Base-by-base conservation (phyloP, 2,113 vertebrate genomes). In the Barbus barbus region DNA sequence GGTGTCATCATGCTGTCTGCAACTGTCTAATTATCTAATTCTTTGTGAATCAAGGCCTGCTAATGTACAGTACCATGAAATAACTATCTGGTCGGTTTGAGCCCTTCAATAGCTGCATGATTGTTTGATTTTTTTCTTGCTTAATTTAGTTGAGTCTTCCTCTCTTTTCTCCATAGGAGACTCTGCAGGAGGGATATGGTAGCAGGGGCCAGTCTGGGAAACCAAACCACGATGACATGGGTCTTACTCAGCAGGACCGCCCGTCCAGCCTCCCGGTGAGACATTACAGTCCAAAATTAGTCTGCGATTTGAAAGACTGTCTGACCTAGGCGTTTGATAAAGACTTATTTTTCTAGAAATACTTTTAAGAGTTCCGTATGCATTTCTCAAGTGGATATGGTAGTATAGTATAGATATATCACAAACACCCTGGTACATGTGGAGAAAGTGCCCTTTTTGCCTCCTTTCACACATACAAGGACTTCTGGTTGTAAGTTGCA, bases 251-350 rank as follows among this genome's bases (percentile, higher is more conserved):
- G 89, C 97, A 97, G 92, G 97, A 98, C 87, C 95, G 96, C 87
- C 97, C 97, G 26, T 98, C 96, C 1, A 98, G 96, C 73, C 95
- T 98, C 91, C 97, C 97, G 92, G 97, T 98, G 93, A 97, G 97
- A 92, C 63, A 76, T 41, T 41, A 31, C 58, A 28, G 22, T 51
- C 7, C 11, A 13, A 60, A 36, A 78, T 78, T 60, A 36, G 16
- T 58, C 53, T 38, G 75, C 58, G 53, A 75, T 48, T 73, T 73
- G 14, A 24, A n/a, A 16, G 67, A 71, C 20, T 1, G 33, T 6
- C 33, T n/a, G 9, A 20, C 67, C 4, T n/a, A 67, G 31, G 63
- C 20, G 63, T 67, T 67, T 18, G 18, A 36, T 36, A 22, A 69
- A 11, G 3, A 36, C 31, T 69, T 36, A 5, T 33, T 36, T 36